Percentiles rank a stretch among this genome's conserved stretches.
These are phyloP conservation scores for Gobiocypris rarus DNA, from an alignment of 2,113 vertebrate genomes.

Conservation along the genomic window DNA sequence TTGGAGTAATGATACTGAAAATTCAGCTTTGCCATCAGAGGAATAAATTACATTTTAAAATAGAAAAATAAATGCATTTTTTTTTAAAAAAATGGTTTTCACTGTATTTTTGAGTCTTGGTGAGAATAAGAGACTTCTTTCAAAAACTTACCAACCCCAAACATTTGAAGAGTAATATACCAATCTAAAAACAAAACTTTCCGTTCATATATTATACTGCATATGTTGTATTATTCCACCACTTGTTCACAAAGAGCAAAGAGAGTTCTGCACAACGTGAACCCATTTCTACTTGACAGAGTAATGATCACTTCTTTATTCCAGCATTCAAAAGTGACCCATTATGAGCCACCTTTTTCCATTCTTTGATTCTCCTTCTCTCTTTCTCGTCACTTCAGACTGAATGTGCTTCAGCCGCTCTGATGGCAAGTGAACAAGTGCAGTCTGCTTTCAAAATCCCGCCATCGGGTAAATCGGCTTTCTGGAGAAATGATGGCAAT, in stretches of 20 bases:
- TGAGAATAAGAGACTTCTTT: neutral
- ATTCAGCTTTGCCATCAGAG: no score
- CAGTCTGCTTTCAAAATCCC: slow-evolving; percentile 62
- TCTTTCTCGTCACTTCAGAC: slow-evolving; percentile 48
- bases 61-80: no score
- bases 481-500: slow-evolving; percentile 67
- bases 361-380: neutral
- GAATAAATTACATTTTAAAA: no score
- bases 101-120: neutral
- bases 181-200: neutral
- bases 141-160: neutral
- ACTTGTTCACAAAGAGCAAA: neutral
- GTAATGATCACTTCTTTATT: slow-evolving; percentile 46
- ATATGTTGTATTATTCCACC: neutral
- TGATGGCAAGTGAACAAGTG: slow-evolving; percentile 65
- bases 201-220: neutral
- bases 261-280: slow-evolving; percentile 22
- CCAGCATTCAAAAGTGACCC: slow-evolving; percentile 53
- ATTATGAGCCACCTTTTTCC: slow-evolving; percentile 42
- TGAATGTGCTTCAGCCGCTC: slow-evolving; percentile 50
- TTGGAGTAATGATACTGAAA: no score
- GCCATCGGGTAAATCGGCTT: slow-evolving; percentile 73
- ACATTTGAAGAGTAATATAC: neutral
- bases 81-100: neutral
- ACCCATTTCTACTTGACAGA: slow-evolving; percentile 29